Evolutionary conservation across 2,797 vertebrate species (phyloP).

Genomic region (Hoplostethus atlanticus): DNA sequence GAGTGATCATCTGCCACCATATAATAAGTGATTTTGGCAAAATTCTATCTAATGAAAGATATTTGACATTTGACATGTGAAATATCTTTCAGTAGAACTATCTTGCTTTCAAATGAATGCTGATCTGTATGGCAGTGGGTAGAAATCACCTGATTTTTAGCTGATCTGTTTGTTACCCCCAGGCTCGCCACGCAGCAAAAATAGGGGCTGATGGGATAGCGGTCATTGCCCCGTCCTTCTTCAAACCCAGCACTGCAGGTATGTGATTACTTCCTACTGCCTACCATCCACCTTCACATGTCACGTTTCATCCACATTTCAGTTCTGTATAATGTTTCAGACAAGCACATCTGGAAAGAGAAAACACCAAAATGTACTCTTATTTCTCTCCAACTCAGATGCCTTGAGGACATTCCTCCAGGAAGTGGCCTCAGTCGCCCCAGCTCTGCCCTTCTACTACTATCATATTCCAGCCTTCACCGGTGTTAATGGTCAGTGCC

Average conservation of each 20-base stretch:
- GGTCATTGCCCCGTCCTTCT: slow-evolving; percentile 91
- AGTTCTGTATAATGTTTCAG: not conserved
- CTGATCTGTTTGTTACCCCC: not conserved
- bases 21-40: not conserved
- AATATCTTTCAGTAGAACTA: too few relatives aligned
- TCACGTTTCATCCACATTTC: not conserved
- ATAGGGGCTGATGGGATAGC: slow-evolving; percentile 89
- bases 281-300: not conserved
- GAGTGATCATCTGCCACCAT: too few relatives aligned
- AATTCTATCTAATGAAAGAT: too few relatives aligned
- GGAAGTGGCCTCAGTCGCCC: slow-evolving; percentile 88
- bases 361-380: not conserved
- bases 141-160: not conserved
- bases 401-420: slow-evolving; percentile 85
- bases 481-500: slow-evolving; percentile 88
- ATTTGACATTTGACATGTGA: too few relatives aligned
- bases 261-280: not conserved
- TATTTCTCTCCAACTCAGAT: slow-evolving; percentile 72
- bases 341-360: not conserved
- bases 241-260: slow-evolving; percentile 91
- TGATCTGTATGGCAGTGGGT: not conserved
- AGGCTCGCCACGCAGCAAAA: slow-evolving; percentile 91
- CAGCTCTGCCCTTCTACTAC: slow-evolving; percentile 92
- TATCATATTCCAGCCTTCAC: slow-evolving; percentile 93
- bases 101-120: too few relatives aligned